Evolutionary conservation across 2,797 vertebrate species (phyloP), one percentile per base, ranked within the genome.

Genomic region (Argya squamiceps): DNA sequence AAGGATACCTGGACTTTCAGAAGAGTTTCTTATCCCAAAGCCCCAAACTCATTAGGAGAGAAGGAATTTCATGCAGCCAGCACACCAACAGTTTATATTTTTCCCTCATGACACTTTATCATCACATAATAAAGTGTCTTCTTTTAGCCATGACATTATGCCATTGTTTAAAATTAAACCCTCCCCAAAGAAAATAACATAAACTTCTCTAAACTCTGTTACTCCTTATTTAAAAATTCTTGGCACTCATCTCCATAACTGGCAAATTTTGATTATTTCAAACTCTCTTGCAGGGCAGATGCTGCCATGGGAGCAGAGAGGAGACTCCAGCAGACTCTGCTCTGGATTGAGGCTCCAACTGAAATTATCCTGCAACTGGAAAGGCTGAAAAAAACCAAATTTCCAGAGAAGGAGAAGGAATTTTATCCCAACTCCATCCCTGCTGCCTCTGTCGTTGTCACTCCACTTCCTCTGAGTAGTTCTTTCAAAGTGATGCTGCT

Each of bases 101-200:
- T 59, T 76, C 68, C 67, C 56, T 84, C 62, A 27, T 64, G 89
- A 83, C 39, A 76, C 62, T 92, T 69, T 24, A 87, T 49, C 63
- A 86, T 43, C 92, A 86, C 50, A 20, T 79, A 68, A 89, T 91
- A 60, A 93, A 91, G 59, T 4, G 22, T 8, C 52, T 63, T 44
- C 59, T 77, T 32, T 59, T 13, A 76, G 60, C 34, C 37, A 3
- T 3, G 62, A 46, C 39, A 59, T 32, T 7, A 53, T 37, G 36
- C 64, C 44, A 6, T 85, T 92, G 93, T 92, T 95, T 93, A 91
- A 93, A 94, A 77, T 27, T 0, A 67, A 93, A 81, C 26, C 50
- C 55, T 76, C 46, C 89, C 44, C 37, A n/a, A 76, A 55, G 63
- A 70, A 91, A 93, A 58, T 3, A 88, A 74, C 49, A 67, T 55